Conservation (phyloP, 1,140 invertebrate species). For the Tetragnatha versicolor region DNA sequence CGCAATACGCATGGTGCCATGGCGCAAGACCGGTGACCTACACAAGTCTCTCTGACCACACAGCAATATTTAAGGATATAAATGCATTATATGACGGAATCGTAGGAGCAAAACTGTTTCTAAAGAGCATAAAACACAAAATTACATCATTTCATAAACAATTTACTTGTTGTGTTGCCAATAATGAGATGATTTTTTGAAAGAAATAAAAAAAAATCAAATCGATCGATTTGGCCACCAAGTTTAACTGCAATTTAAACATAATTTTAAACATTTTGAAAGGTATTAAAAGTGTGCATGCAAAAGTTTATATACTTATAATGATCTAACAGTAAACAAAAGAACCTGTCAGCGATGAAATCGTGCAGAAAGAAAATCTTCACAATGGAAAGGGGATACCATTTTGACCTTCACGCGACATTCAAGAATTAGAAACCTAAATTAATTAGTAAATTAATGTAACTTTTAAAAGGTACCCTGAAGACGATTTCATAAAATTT, state of each 20-base stretch:
- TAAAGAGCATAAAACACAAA: neutral
- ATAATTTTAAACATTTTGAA: neutral
- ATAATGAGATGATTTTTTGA: slow-evolving; percentile 7
- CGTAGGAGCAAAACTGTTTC: neutral
- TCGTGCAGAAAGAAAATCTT: too few species aligned
- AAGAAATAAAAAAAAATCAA: slow-evolving; percentile 22
- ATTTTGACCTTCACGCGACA: too few species aligned
- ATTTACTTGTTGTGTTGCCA: slow-evolving; percentile 18
- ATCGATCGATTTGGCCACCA: slow-evolving; percentile 26
- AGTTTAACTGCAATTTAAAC: neutral
- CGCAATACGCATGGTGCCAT: slow-evolving; percentile 53
- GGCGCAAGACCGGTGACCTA: slow-evolving; percentile 54
- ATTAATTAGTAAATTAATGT: too few species aligned
- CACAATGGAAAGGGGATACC: too few species aligned
- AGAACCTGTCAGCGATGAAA: too few species aligned
- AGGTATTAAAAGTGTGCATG: neutral
- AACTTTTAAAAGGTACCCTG: too few species aligned
- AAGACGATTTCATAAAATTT: too few species aligned
- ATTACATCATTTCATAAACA: neutral
- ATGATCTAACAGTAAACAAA: too few species aligned
- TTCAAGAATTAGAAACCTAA: too few species aligned
- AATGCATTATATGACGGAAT: neutral
- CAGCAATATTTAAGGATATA: neutral
- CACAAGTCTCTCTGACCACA: neutral
- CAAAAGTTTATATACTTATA: too few species aligned